These are phyloP conservation scores for Eclectus roratus DNA, from an alignment of 2,113 vertebrate genomes.

Conservation along the genomic window DNA sequence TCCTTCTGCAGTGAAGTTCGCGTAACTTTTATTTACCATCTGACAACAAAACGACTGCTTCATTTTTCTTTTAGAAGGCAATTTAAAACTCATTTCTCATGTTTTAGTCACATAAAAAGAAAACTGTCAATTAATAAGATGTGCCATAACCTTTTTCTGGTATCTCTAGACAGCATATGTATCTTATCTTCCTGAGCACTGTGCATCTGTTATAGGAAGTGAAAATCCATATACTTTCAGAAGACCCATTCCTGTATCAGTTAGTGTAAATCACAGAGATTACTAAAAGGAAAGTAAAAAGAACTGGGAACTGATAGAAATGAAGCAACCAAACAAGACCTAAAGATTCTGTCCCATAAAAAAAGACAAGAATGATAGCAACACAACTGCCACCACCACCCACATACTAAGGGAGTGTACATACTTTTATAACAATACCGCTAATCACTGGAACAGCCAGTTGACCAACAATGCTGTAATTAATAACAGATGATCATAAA, in stretches of 20 bases:
- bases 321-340: background rate
- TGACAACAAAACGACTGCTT: background rate
- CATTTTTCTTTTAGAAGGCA: background rate
- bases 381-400: conserved; percentile 28
- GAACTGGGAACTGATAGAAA: background rate
- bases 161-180: background rate
- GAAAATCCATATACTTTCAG: background rate
- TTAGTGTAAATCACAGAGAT: background rate
- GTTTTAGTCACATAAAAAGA: background rate
- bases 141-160: accelerated
- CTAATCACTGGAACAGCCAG: conserved; percentile 12
- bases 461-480: conserved; percentile 44
- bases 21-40: background rate
- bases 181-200: background rate
- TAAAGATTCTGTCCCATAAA: background rate
- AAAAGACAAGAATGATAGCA: background rate
- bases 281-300: background rate
- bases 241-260: background rate
- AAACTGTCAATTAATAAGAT: background rate
- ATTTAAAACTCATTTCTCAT: background rate
- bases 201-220: background rate
- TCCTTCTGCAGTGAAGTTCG: background rate
- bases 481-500: conserved; percentile 52
- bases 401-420: conserved; percentile 34
- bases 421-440: conserved; percentile 50